phyloP scores from a whole-genome alignment of 2,113 vertebrate genomes.

The Datnioides undecimradiatus region DNA sequence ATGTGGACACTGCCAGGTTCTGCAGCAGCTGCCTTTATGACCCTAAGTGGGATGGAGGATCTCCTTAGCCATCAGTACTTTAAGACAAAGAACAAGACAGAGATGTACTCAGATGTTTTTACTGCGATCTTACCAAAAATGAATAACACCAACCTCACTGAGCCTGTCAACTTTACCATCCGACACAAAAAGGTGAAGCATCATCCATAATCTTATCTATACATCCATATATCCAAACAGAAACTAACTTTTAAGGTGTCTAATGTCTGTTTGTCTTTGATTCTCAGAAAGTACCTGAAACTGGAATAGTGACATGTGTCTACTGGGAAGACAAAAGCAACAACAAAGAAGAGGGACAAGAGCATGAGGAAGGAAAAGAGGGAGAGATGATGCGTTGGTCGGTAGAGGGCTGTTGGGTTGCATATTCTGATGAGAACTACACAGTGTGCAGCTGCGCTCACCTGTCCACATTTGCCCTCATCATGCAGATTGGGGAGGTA shows the following conservation, averaged over 20 bases:
- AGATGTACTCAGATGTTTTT: conserved; percentile 74
- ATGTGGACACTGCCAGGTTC: conserved; percentile 57
- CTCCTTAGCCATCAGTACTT: conserved; percentile 73
- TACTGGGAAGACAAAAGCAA: conserved; percentile 72
- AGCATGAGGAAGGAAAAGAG: background rate
- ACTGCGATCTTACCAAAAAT: conserved; percentile 61
- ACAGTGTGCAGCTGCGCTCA: conserved; percentile 82
- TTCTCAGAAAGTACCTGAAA: conserved; percentile 41
- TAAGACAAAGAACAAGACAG: conserved; percentile 58
- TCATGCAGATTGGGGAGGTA: conserved; percentile 81
- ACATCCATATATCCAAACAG: background rate
- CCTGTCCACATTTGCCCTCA: conserved; percentile 83
- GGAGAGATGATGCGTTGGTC: conserved; percentile 71
- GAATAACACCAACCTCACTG: conserved; percentile 66
- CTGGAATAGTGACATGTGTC: conserved; percentile 78
- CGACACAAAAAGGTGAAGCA: conserved; percentile 66
- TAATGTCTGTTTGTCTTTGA: background rate
- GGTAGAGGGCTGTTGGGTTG: conserved; percentile 67
- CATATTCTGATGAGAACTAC: conserved; percentile 44
- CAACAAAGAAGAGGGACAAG: no score
- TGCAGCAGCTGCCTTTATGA: conserved; percentile 69
- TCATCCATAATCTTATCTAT: background rate
- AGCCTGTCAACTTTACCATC: conserved; percentile 80
- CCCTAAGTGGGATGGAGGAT: conserved; percentile 67
- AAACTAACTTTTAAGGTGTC: background rate